Conservation (phyloP, 1,140 invertebrate species). For the Bombus breviceps region DNA sequence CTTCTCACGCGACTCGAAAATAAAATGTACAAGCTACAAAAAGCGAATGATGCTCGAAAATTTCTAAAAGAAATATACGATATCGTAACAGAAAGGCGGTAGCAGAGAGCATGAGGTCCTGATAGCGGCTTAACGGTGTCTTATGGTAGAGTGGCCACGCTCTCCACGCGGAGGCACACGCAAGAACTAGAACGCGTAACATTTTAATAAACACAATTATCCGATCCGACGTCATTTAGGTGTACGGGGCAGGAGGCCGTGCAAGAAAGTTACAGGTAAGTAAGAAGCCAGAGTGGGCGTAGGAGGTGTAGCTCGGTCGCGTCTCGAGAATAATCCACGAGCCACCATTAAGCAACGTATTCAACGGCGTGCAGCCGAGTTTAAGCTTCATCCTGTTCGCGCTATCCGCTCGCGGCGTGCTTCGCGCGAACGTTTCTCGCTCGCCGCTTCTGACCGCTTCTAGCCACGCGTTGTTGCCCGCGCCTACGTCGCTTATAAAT, state of each 20-base stretch:
- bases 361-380: slow-evolving; percentile 14
- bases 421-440: background rate
- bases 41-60: no score
- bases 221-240: slow-evolving; percentile 64
- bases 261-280: slow-evolving; percentile 31
- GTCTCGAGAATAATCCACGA: slow-evolving; percentile 57
- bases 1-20: no score
- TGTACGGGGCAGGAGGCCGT: slow-evolving; percentile 44
- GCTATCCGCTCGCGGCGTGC: background rate
- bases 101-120: slow-evolving; percentile 13
- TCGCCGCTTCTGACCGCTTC: slow-evolving; percentile 16
- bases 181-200: slow-evolving; percentile 79
- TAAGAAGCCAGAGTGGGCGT: slow-evolving; percentile 36
- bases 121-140: slow-evolving; percentile 60
- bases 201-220: slow-evolving; percentile 80
- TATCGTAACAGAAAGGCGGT: no score
- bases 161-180: slow-evolving; percentile 64
- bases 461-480: slow-evolving; percentile 51
- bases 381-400: slow-evolving; percentile 27
- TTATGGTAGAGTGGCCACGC: slow-evolving; percentile 59
- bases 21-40: no score
- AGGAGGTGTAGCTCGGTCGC: slow-evolving; percentile 28
- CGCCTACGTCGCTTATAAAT: slow-evolving; percentile 67
- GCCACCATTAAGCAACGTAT: slow-evolving; percentile 52
- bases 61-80: no score